Evolutionary conservation across 2,113 vertebrate species (phyloP), one percentile per base, ranked within the genome.

Genomic region (Poecilia latipinna): DNA sequence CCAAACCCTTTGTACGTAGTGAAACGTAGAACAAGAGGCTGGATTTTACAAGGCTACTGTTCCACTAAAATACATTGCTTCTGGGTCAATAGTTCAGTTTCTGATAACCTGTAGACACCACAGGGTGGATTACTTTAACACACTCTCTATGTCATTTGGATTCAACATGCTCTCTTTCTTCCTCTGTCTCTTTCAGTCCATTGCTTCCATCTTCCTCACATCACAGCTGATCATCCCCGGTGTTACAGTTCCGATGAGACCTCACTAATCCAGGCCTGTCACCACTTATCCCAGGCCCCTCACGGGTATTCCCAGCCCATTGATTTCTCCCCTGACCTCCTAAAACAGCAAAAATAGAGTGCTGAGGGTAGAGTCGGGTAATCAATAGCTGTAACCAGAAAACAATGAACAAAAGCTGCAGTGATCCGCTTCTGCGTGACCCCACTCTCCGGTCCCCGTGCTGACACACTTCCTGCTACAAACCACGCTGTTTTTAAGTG

Each of bases 301-400:
- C 86, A 37, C 68, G 86, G 86, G 89, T 61, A 79, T 87, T 37
- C 82, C 69, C 35, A 72, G 76, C 4, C 44, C 74, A 94, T 93
- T 86, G 88, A 93, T 92, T 91, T 88, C 73, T 80, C 86, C 51
- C 61, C 73, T 77, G 72, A 73, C 78, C 57, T 70, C 76, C 68
- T 68, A 90, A 86, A 90, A 69, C 75, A 79, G 80, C 84, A 65
- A 78, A 57, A 82, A 88, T 72, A 81, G 82, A 89, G 77, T 54
- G 64, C 83, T 77, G 75, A 8, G 70, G 42, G 51, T 61, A 29
- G 66, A 83, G 77, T 85, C 85, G 73, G 48, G 12, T 48, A 61
- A 90, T 92, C 89, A 80, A 92, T 93, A 86, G 26, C 72, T 42
- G 63, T 84, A 67, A 44, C 37, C 82, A 79, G 65, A 89, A 80